Conservation (phyloP, 2,888 invertebrate genomes). For the Tetanocera ferruginea region DNA sequence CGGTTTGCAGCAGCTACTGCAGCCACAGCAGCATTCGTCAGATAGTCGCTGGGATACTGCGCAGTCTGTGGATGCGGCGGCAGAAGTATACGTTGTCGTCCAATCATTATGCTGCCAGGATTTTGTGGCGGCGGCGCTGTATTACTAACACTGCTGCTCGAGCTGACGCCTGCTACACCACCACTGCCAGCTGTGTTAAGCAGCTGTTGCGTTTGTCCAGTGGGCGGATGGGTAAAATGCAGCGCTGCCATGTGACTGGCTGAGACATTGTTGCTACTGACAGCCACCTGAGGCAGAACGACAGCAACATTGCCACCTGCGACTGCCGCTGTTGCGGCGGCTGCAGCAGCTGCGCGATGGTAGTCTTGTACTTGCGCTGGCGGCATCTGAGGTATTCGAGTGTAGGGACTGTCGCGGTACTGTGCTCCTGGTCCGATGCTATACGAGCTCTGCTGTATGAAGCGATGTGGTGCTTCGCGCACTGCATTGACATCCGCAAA, state of each 20-base stretch:
- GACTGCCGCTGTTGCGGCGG: conserved; percentile 55
- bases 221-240: conserved; percentile 78
- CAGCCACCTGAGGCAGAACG: conserved; percentile 38
- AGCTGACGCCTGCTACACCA: conserved; percentile 46
- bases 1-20: conserved; percentile 55
- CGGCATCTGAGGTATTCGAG: conserved; percentile 65
- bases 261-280: conserved; percentile 38
- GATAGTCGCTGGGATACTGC: conserved; percentile 67
- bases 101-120: conserved; percentile 55
- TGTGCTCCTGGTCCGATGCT: conserved; percentile 64
- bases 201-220: conserved; percentile 65
- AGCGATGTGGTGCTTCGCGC: conserved; percentile 67
- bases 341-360: conserved; percentile 60
- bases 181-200: conserved; percentile 48
- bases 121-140: not conserved
- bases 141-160: conserved; percentile 44
- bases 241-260: conserved; percentile 54
- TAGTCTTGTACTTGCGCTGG: conserved; percentile 62
- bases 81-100: conserved; percentile 59
- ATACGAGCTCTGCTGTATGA: conserved; percentile 67
- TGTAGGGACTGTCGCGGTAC: conserved; percentile 68
- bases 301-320: conserved; percentile 52
- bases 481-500: conserved; percentile 65
- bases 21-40: conserved; percentile 59
- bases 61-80: conserved; percentile 57